Conservation (phyloP, 2,888 invertebrate species). For the Xiphydria camelus region DNA sequence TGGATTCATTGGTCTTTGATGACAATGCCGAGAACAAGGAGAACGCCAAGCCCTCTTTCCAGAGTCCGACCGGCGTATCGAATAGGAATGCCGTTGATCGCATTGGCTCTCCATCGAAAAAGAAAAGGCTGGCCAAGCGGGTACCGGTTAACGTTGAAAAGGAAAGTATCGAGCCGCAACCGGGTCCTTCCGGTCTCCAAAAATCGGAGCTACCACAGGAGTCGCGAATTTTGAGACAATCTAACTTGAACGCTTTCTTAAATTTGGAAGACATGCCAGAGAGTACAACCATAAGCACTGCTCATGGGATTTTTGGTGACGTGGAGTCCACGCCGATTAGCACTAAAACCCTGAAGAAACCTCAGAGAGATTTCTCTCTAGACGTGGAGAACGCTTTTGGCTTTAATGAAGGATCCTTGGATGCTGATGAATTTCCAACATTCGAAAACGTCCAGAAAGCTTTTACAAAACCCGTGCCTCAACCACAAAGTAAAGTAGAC, state of each 20-base stretch:
- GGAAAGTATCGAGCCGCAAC: constrained; percentile 16
- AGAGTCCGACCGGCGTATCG: too few species aligned
- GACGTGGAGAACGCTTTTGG: background rate
- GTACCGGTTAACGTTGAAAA: background rate
- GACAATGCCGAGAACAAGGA: background rate
- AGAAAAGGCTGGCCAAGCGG: too few species aligned
- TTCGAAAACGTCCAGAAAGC: background rate
- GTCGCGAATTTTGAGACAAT: constrained; percentile 31
- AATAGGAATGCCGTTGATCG: too few species aligned
- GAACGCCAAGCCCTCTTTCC: background rate
- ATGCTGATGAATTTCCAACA: too few species aligned
- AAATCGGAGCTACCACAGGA: constrained; percentile 8
- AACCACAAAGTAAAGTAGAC: background rate
- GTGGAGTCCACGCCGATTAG: background rate
- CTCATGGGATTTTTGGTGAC: background rate
- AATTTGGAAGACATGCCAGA: constrained; percentile 41
- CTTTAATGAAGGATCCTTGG: background rate
- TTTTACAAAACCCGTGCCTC: background rate
- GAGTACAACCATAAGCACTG: constrained; percentile 12
- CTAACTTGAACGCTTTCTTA: constrained; percentile 43
- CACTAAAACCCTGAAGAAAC: background rate
- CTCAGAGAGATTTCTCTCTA: background rate
- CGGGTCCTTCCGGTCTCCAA: constrained; percentile 34
- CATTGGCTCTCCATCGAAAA: too few species aligned
- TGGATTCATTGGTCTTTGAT: background rate